phyloP scores from a whole-genome alignment of 2,888 invertebrate genomes.

The Himalopsyche tibetana region DNA sequence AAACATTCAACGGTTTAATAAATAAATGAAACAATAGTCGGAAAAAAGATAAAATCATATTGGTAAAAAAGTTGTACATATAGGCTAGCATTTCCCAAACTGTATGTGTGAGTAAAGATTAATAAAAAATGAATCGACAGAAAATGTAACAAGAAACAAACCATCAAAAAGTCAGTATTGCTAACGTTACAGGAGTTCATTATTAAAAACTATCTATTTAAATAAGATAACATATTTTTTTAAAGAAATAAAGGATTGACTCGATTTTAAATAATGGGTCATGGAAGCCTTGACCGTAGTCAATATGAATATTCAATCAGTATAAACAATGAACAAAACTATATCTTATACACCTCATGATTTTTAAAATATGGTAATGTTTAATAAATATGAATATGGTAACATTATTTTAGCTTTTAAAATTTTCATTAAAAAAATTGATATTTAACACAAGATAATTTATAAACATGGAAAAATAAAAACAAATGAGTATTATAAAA shows the following conservation, averaged over 20 bases:
- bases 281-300: background rate
- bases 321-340: background rate
- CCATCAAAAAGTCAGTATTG: too few relatives aligned
- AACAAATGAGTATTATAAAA: conserved; percentile 34
- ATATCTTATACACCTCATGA: background rate
- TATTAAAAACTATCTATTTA: too few relatives aligned
- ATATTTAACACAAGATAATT: background rate
- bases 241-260: too few relatives aligned
- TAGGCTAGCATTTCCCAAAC: too few relatives aligned
- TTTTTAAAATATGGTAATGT: background rate
- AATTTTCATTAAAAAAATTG: background rate
- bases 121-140: too few relatives aligned
- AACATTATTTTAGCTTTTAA: background rate
- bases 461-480: background rate
- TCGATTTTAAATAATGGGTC: too few relatives aligned
- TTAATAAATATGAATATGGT: background rate
- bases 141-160: too few relatives aligned
- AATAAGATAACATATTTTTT: too few relatives aligned
- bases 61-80: background rate
- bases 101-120: too few relatives aligned
- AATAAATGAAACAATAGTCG: conserved; percentile 17
- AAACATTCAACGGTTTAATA: conserved; percentile 12
- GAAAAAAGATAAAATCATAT: background rate
- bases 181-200: too few relatives aligned
- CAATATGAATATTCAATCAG: background rate